phyloP scores from a whole-genome alignment of 2,888 invertebrate species.

The Torymus texanus region DNA sequence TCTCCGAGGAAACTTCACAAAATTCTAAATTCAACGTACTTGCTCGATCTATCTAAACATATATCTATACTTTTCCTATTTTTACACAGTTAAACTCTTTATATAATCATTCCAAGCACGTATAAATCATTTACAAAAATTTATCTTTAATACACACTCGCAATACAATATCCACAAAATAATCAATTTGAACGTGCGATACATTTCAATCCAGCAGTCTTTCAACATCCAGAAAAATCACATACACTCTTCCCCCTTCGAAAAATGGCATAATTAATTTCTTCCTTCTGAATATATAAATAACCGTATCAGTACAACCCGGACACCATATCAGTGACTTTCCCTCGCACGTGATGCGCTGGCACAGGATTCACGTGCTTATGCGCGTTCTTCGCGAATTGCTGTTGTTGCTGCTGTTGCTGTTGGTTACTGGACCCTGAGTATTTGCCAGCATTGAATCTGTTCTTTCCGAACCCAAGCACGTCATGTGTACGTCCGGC shows the following conservation, averaged over 20 bases:
- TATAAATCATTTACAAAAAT: too few species aligned
- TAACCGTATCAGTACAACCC: constrained; percentile 67
- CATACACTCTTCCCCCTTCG: background rate
- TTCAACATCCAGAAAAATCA: background rate
- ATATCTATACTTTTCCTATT: too few species aligned
- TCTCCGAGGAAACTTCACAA: background rate
- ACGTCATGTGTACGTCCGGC: constrained; percentile 69
- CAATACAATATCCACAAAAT: too few species aligned
- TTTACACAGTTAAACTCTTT: too few species aligned
- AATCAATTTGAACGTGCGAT: too few species aligned
- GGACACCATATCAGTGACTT: constrained; percentile 72
- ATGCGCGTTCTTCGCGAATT: constrained; percentile 13
- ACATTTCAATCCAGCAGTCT: too few species aligned
- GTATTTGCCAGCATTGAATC: constrained; percentile 73
- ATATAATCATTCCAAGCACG: too few species aligned
- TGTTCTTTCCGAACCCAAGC: constrained; percentile 70
- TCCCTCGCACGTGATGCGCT: constrained; percentile 61
- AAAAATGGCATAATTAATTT: background rate
- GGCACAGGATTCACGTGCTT: constrained; percentile 21
- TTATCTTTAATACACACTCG: too few species aligned
- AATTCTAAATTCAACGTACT: too few species aligned
- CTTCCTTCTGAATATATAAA: background rate
- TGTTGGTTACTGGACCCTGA: constrained; percentile 64
- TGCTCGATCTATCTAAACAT: too few species aligned
- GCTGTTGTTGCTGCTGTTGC: constrained; percentile 7